Percentiles rank a stretch among this genome's conserved stretches.
Conservation (phyloP, 2,888 invertebrate species). For the Temnothorax unifasciatus region DNA sequence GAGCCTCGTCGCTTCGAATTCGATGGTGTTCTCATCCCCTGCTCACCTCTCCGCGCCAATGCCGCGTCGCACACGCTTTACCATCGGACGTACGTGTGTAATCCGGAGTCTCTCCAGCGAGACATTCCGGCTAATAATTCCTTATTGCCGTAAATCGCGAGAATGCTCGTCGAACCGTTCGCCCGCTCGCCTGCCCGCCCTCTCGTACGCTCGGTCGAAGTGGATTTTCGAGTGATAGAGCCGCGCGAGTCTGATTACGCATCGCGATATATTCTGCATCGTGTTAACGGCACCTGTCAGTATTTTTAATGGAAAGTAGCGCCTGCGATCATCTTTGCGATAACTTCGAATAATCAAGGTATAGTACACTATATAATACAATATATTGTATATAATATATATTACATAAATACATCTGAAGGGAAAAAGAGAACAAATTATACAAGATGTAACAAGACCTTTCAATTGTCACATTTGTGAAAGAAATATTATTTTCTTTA, state of each 20-base stretch:
- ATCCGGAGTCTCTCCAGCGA: conserved; percentile 75
- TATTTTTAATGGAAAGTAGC: conserved; percentile 33
- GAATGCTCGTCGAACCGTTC: conserved; percentile 35
- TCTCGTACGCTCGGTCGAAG: conserved; percentile 15
- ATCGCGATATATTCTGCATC: conserved; percentile 20
- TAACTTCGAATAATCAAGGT: background rate
- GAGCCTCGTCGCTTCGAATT: conserved; percentile 82
- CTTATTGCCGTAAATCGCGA: conserved; percentile 58
- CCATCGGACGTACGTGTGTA: conserved; percentile 70
- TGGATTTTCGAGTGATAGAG: conserved; percentile 39
- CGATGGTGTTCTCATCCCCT: conserved; percentile 67
- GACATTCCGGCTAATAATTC: conserved; percentile 72
- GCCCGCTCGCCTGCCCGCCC: background rate
- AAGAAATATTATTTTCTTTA: background rate
- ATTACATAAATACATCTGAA: background rate
- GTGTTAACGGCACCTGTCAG: conserved; percentile 31
- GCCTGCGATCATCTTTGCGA: background rate
- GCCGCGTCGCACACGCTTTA: conserved; percentile 57
- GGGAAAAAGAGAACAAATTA: background rate
- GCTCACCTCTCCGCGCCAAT: conserved; percentile 52
- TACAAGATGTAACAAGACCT: background rate
- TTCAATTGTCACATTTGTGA: background rate
- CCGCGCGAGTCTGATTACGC: conserved; percentile 30
- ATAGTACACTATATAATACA: background rate
- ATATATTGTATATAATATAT: background rate